Conservation (phyloP, 2,113 vertebrate genomes). For the Hystrix cristata region DNA sequence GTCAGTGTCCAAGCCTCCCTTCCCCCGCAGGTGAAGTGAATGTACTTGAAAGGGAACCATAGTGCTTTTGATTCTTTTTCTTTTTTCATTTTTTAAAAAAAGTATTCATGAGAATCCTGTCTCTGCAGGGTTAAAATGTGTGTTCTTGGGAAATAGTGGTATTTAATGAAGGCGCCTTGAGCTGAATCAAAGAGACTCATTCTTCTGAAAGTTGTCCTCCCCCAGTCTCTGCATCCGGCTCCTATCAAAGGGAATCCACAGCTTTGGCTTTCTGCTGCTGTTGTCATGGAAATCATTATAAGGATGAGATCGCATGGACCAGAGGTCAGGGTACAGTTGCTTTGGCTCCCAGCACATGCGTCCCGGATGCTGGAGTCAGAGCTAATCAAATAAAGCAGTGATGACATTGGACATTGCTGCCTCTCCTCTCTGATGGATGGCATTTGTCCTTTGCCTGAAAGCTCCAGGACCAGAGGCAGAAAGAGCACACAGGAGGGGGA, state of each 20-base stretch:
- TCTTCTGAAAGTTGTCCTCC: slow-evolving; percentile 70
- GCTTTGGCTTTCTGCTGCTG: slow-evolving; percentile 47
- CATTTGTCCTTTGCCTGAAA: slow-evolving; percentile 59
- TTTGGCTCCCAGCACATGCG: slow-evolving; percentile 10
- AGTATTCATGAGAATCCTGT: not conserved
- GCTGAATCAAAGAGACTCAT: slow-evolving; percentile 75
- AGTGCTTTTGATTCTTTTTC: not conserved
- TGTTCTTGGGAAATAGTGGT: slow-evolving; percentile 46
- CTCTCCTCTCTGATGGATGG: not conserved
- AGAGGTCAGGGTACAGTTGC: slow-evolving; percentile 53
- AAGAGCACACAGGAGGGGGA: not conserved
- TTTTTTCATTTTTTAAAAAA: not conserved
- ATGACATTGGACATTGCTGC: not conserved
- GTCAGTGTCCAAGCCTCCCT: accelerated
- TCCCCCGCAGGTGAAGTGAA: not conserved
- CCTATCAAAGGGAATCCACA: slow-evolving; percentile 67
- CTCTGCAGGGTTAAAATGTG: slow-evolving; percentile 71
- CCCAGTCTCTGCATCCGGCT: slow-evolving; percentile 52
- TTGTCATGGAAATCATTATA: slow-evolving; percentile 84
- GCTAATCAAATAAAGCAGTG: slow-evolving; percentile 48
- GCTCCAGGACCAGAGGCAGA: not conserved
- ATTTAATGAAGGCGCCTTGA: slow-evolving; percentile 70
- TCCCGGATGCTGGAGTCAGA: slow-evolving; percentile 2
- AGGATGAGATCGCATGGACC: slow-evolving; percentile 36
- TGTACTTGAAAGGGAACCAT: not conserved